Base-by-base conservation (phyloP, 2,797 vertebrate species). In the Catostomus latipinnis region DNA sequence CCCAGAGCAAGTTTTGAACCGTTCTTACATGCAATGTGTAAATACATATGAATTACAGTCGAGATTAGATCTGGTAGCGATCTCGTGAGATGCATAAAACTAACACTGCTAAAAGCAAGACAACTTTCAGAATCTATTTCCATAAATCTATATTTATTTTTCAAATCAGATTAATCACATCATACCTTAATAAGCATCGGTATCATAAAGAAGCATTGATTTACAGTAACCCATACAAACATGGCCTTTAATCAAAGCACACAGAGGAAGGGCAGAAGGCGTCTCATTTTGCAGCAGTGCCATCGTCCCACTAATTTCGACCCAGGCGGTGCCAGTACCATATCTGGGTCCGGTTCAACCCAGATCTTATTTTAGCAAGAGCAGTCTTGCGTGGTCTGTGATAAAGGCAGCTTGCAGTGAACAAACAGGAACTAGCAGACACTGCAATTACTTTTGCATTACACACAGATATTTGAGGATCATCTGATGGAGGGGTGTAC, bases 101-200 rank as follows among this genome's bases (percentile, higher is more conserved):
- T 56, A 50, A 69, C 16, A n/a, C 75, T 14, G 16, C 74, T 76
- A 9, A 14, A 77, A 53, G 69, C 52, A 62, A 68, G 67, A 66
- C 73, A 69, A 58, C 6, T 49, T 77, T 65, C n/a, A 14, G 52
- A 72, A 34, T 71, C 71, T 22, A 71, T 83, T 88, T 87, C 69
- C 72, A 87, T 88, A 86, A 83, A 86, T 87, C 84, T 88, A 86
- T 84, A 86, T 86, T 89, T 87, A 85, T 87, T 86, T 86, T 86
- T 85, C 58, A 78, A 85, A 86, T 86, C 83, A 85, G 83, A 83
- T 85, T 79, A 74, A 88, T 88, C 88, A 87, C 88, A 86, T 88
- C 85, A 89, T 85, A 86, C 82, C 84, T 83, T 77, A 85, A 79
- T 88, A 78, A 88, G 83, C 85, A 85, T 87, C 86, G 85, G 85